phyloP scores from a whole-genome alignment of 2,888 invertebrate genomes.

The Caenorhabditis panamensis region DNA sequence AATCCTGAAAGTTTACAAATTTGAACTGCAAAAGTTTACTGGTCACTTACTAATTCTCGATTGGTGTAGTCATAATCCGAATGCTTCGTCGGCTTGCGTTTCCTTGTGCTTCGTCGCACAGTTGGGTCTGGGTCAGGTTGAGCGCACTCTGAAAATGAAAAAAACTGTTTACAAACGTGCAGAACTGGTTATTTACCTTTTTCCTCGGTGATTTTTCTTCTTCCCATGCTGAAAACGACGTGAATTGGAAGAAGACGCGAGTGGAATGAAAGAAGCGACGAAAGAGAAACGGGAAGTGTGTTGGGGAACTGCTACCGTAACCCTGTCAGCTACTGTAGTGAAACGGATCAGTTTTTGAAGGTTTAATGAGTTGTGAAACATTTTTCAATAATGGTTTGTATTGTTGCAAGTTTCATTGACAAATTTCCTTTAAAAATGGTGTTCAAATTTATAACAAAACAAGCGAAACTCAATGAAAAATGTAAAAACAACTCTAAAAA shows the following conservation, averaged over 20 bases:
- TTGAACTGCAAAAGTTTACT: not conserved
- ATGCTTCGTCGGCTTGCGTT: conserved; percentile 11
- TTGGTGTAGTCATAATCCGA: conserved; percentile 12
- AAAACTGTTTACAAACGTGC: not conserved
- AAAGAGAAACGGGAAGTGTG: not conserved
- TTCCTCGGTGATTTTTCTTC: not conserved
- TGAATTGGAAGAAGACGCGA: too few species aligned
- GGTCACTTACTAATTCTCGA: not conserved
- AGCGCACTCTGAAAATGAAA: conserved; percentile 6
- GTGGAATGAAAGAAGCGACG: not conserved
- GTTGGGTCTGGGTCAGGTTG: not conserved
- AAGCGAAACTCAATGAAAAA: not conserved
- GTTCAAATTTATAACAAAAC: not conserved
- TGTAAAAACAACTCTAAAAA: not conserved
- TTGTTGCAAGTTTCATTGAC: not conserved
- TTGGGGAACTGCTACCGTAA: not conserved
- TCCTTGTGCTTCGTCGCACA: conserved; percentile 29
- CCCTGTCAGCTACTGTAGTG: not conserved
- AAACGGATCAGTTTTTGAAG: not conserved
- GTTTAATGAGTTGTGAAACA: too few species aligned
- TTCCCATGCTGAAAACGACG: not conserved
- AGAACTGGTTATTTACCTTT: not conserved
- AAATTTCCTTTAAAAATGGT: too few species aligned
- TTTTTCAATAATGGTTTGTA: not conserved
- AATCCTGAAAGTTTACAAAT: conserved; percentile 1